Base-by-base conservation (phyloP, 2,888 invertebrate genomes). In the Caenorhabditis uteleia region DNA sequence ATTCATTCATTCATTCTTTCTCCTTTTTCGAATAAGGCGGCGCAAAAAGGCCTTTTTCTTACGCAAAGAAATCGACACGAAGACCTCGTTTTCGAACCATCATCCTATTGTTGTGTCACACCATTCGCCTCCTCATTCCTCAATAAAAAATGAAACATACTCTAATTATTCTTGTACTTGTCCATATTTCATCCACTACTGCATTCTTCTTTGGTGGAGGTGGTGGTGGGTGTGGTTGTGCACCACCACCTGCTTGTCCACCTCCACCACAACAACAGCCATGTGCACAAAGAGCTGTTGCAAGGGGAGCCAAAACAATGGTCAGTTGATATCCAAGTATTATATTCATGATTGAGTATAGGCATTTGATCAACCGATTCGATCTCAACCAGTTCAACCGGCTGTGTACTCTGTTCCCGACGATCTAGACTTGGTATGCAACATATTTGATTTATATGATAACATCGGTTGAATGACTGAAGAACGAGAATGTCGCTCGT, bases 401-500 rank as follows among this genome's bases (percentile, higher is more conserved):
- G 16, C 7, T 3, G 36, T 20, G 10, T 14, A n/a, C 7, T 7
- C 36, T 7, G 55, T 67, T 25, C 66, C 70, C 0, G 70, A 70
- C 45, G 70, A 70, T 40, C 50, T 70, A 21, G 70, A 66, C 44
- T 42, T 62, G 60, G 70, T 70, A 27, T 26, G 66, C 51, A 33
- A 4, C n/a, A n/a, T n/a, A n/a, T n/a, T n/a, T n/a, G n/a, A n/a
- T n/a, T n/a, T n/a, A n/a, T n/a, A n/a, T n/a, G n/a, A n/a, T n/a
- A n/a, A n/a, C n/a, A 20, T 23, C 3, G 40, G 33, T 33, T 33
- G 31, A 31, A 23, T 10, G 8, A 12, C 3, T 16, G 5, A 16
- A 29, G 20, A 29, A 29, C 45, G 8, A 31, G 18, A 6, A 8
- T 20, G 8, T n/a, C 18, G 6, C 29, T 20, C 36, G 14, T 34